Percentiles rank a stretch among this genome's conserved stretches.
Conservation (phyloP, 2,113 vertebrate species). For the Genyomyrus donnyi region DNA sequence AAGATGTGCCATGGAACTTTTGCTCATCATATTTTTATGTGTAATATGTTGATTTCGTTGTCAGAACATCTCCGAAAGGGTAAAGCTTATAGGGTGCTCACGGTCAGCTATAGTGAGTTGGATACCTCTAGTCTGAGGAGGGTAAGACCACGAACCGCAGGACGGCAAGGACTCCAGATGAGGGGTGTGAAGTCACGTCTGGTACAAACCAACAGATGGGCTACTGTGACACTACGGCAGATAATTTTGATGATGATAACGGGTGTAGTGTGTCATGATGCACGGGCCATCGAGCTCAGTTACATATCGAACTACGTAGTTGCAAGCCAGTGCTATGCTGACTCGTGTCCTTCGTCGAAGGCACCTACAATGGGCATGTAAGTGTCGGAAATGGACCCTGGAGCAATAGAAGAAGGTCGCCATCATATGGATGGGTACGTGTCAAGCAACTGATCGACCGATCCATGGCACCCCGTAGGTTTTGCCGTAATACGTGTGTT, state of each 20-base stretch:
- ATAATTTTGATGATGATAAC: not conserved
- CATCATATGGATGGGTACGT: not conserved
- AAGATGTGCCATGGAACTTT: not conserved
- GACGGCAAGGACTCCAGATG: not conserved
- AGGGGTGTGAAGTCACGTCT: not conserved
- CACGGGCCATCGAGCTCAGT: not conserved
- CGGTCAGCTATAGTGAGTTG: no score
- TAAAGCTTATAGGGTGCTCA: no score
- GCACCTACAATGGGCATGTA: not conserved
- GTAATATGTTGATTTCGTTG: not conserved
- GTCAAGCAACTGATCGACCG: not conserved
- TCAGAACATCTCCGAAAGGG: not conserved
- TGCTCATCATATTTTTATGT: not conserved
- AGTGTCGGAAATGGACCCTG: not conserved
- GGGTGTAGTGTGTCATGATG: not conserved
- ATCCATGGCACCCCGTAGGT: not conserved
- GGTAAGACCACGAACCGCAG: not conserved
- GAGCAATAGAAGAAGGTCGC: not conserved
- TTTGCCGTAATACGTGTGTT: not conserved
- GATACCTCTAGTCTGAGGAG: no score
- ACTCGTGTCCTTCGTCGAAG: not conserved
- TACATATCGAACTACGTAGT: not conserved
- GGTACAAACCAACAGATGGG: not conserved
- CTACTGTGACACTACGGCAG: not conserved
- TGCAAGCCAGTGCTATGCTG: not conserved